These are phyloP conservation scores for Pseudococcus viburni DNA, from an alignment of 2,888 invertebrate genomes.

Conservation along the genomic window DNA sequence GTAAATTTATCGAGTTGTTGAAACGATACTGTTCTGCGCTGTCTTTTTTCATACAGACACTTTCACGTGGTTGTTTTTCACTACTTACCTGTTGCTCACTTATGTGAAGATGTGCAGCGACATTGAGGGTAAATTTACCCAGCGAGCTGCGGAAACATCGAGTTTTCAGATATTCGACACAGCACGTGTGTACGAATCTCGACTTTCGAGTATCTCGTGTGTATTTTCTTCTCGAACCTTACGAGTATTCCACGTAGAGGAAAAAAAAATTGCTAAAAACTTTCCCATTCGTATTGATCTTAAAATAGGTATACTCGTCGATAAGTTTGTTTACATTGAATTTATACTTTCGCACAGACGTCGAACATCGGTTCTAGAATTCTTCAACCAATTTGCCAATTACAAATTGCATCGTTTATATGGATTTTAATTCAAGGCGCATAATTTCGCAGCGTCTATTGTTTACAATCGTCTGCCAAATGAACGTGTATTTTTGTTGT, in stretches of 20 bases:
- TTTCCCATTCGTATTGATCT: background rate
- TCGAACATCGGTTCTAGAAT: background rate
- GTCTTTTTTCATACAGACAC: background rate
- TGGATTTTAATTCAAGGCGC: slow-evolving; percentile 23
- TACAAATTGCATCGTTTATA: slow-evolving; percentile 39
- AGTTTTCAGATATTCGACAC: background rate
- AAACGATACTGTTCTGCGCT: background rate
- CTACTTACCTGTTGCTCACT: background rate
- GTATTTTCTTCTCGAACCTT: background rate
- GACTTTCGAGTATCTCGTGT: background rate
- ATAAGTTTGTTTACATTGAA: slow-evolving; percentile 10
- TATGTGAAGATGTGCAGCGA: background rate
- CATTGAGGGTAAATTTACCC: background rate
- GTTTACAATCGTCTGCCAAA: slow-evolving; percentile 46
- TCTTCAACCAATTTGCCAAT: slow-evolving; percentile 31
- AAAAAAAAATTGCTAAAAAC: background rate
- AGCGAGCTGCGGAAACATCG: background rate
- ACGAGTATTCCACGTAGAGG: background rate
- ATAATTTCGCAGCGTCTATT: slow-evolving; percentile 25
- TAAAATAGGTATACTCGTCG: background rate
- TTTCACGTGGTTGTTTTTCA: background rate
- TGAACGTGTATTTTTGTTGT: background rate
- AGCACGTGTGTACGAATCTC: background rate
- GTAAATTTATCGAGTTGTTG: slow-evolving; percentile 33
- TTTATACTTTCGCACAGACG: background rate